Conservation (phyloP, 2,888 invertebrate species). For the Drosophila nr. medialis region DNA sequence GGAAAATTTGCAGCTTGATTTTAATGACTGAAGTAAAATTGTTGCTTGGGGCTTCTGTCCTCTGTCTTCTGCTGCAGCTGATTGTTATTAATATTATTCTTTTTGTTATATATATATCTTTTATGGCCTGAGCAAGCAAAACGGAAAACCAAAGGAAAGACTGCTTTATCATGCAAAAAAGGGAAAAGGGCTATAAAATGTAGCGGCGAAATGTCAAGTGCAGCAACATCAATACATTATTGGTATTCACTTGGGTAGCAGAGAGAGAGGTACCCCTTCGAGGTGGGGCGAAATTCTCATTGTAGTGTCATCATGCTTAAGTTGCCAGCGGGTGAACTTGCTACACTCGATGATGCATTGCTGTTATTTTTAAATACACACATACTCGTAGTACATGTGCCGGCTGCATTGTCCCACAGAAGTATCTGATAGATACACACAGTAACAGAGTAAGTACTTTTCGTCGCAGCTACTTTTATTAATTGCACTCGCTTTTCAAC, state of each 20-base stretch:
- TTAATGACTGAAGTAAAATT: conserved; percentile 63
- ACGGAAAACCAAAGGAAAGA: conserved; percentile 45
- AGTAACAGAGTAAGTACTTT: conserved; percentile 4
- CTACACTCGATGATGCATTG: conserved; percentile 69
- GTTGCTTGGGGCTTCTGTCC: conserved; percentile 58
- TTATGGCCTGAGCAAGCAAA: conserved; percentile 35
- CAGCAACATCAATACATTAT: conserved; percentile 62
- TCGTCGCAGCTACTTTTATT: conserved; percentile 44
- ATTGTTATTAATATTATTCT: conserved; percentile 27
- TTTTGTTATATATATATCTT: conserved; percentile 16
- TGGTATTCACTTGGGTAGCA: conserved; percentile 22
- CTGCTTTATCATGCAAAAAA: conserved; percentile 44
- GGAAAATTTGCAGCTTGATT: conserved; percentile 72
- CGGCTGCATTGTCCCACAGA: conserved; percentile 58
- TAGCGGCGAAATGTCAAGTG: conserved; percentile 76
- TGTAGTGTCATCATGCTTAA: conserved; percentile 61
- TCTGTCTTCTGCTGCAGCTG: conserved; percentile 17
- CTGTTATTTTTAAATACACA: conserved; percentile 75
- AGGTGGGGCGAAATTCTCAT: conserved; percentile 13
- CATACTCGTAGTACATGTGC: conserved; percentile 2
- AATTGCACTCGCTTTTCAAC: conserved; percentile 68
- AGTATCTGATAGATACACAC: conserved; percentile 48
- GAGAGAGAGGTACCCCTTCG: background rate
- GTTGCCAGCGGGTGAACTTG: conserved; percentile 32
- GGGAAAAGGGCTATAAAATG: conserved; percentile 59